Base-by-base conservation (phyloP, 2,888 invertebrate species). In the Nipponacmea schrenckii region DNA sequence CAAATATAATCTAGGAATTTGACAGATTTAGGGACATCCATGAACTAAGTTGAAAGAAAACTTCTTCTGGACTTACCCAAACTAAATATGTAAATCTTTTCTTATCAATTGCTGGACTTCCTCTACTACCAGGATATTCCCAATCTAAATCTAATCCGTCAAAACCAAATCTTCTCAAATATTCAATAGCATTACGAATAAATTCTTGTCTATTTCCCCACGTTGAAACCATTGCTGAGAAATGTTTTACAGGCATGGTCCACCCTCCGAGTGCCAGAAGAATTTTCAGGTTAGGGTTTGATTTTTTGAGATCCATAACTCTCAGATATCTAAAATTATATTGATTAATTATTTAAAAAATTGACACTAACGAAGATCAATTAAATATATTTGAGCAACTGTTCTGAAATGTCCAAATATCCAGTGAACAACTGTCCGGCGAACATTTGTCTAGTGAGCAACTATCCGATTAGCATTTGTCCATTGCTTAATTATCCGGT, bases 121-220 rank as follows among this genome's bases (percentile, higher is more conserved):
- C 85, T 69, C 85, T 72, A 64, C 79, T 79, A 15, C 20, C 69
- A 0, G 97, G 97, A 86, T 97, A 97, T 85, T 96, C 96, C 96
- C 96, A 97, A 83, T 96, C 96, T 62, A 97, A 90, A 83, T 96
- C 96, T 0, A 97, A 90, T 12, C 97, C 97, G 76, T 93, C 92
- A 86, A 97, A 97, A 66, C 93, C 93, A 84, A 80, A 68, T 14
- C 77, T 67, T 64, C 82, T 77, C 44, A 78, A 70, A 74, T 73
- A 82, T 56, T 63, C 70, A 45, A 66, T 75, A 67, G 66, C 68
- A 64, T 67, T 66, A 10, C 64, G n/a, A 8, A 70, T 67, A 50
- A 75, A 75, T 26, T 70, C 64, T 15, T 44, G 46, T 44, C 70
- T 56, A 45, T 44, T 71, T 3, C 64, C 48, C 15, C 56, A 44